phyloP scores from a whole-genome alignment of 2,113 vertebrate genomes.

The Malaclemys terrapin region DNA sequence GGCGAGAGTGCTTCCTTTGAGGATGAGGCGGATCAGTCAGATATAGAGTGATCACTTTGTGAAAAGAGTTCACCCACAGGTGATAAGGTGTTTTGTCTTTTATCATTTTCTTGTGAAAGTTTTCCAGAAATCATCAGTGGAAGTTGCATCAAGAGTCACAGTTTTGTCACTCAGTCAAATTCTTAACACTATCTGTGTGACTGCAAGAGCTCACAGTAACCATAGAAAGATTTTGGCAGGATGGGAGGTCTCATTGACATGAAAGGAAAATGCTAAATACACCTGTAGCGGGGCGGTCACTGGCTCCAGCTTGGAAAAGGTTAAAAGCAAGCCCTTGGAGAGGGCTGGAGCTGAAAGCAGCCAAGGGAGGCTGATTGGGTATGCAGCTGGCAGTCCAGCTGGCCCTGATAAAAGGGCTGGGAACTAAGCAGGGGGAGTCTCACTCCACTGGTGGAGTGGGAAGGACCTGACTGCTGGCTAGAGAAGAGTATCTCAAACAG shows the following conservation, averaged over 20 bases:
- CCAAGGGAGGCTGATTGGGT: too few relatives aligned
- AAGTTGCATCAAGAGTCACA: background rate
- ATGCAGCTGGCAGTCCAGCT: too few relatives aligned
- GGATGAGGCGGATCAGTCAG: background rate
- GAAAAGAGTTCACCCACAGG: background rate
- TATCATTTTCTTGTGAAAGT: background rate
- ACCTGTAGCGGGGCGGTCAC: background rate
- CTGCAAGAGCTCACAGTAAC: rapidly evolving
- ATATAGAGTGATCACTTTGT: background rate
- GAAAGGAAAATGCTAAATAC: background rate
- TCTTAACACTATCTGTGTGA: background rate
- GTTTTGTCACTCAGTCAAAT: background rate
- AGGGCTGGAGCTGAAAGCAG: too few relatives aligned
- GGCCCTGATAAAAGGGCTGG: too few relatives aligned
- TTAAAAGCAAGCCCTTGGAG: too few relatives aligned
- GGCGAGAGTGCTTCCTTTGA: background rate
- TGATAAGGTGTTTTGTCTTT: too few relatives aligned
- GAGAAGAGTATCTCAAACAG: too few relatives aligned
- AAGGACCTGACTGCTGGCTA: too few relatives aligned
- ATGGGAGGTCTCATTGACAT: background rate
- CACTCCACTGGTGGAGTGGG: too few relatives aligned
- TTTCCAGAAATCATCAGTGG: background rate
- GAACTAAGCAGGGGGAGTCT: too few relatives aligned
- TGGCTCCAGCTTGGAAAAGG: too few relatives aligned
- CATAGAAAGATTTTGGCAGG: background rate